These are phyloP conservation scores for Channa argus DNA, from an alignment of 2,113 vertebrate species.

Conservation along the genomic window DNA sequence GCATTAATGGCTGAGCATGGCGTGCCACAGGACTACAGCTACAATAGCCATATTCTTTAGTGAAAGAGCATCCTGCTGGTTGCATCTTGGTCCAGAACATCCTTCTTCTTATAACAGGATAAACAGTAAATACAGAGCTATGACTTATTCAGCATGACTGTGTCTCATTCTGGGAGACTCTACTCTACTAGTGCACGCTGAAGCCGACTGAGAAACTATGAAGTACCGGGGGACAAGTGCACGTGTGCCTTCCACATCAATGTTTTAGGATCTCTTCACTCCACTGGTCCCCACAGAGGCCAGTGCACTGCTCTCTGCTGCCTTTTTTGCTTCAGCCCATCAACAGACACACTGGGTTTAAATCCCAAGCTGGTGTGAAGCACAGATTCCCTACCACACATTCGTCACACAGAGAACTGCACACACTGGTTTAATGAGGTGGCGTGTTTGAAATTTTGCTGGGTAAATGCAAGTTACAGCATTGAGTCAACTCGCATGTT, in stretches of 20 bases:
- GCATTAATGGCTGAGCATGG: slow-evolving; percentile 27
- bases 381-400: background rate
- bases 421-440: background rate
- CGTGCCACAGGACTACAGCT: background rate
- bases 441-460: too few species aligned
- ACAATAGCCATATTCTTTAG: slow-evolving; percentile 13
- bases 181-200: slow-evolving; percentile 4
- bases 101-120: background rate
- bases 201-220: slow-evolving; percentile 11
- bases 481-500: background rate
- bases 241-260: slow-evolving; percentile 51
- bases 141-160: slow-evolving; percentile 40
- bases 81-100: slow-evolving; percentile 7
- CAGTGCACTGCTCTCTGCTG: slow-evolving; percentile 7
- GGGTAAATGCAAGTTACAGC: too few species aligned
- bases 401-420: background rate
- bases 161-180: background rate
- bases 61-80: background rate
- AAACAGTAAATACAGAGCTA: slow-evolving; percentile 14
- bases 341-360: background rate
- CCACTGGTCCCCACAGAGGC: slow-evolving; percentile 46
- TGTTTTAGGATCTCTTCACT: slow-evolving; percentile 66
- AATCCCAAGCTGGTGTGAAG: slow-evolving; percentile 9
- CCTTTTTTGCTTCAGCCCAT: slow-evolving; percentile 18
- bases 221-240: background rate